Evolutionary conservation across 2,888 invertebrate species (phyloP).

Genomic region (Nomada fucata): DNA sequence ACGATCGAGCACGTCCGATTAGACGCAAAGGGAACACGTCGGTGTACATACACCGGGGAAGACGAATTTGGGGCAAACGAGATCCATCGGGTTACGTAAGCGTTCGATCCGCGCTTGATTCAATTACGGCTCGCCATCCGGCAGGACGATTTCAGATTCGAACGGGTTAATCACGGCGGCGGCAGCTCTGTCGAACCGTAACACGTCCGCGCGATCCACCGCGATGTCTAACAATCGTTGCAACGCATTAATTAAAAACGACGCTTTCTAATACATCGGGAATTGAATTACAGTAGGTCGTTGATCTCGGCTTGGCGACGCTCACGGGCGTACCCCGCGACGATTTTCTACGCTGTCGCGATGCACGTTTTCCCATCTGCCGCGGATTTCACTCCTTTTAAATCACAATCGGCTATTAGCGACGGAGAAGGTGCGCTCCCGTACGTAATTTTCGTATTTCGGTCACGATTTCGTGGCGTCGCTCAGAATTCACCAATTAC

Average conservation of each 20-base stretch:
- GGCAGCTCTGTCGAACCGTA: neutral
- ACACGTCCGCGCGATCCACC: too few species aligned
- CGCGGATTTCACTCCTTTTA: slow-evolving; percentile 70
- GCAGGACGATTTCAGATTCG: neutral
- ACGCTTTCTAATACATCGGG: slow-evolving; percentile 66
- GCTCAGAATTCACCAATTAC: slow-evolving; percentile 25
- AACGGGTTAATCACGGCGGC: slow-evolving; percentile 32
- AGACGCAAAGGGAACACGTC: neutral
- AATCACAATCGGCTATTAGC: slow-evolving; percentile 63
- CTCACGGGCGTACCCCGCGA: slow-evolving; percentile 60
- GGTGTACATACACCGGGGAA: neutral
- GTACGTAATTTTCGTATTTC: slow-evolving; percentile 45
- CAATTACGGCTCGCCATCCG: slow-evolving; percentile 5
- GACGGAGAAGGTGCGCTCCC: slow-evolving; percentile 19
- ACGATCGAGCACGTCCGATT: neutral
- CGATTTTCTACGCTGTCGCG: slow-evolving; percentile 55
- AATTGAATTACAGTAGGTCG: slow-evolving; percentile 61
- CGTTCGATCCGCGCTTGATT: neutral
- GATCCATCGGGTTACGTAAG: slow-evolving; percentile 13
- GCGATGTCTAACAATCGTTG: slow-evolving; percentile 38
- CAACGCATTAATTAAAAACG: slow-evolving; percentile 66
- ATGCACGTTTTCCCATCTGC: slow-evolving; percentile 59
- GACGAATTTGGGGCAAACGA: slow-evolving; percentile 11
- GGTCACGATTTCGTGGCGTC: slow-evolving; percentile 29
- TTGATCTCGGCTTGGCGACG: slow-evolving; percentile 55